Conservation (phyloP, 2,113 vertebrate species). For the Plectropomus leopardus region DNA sequence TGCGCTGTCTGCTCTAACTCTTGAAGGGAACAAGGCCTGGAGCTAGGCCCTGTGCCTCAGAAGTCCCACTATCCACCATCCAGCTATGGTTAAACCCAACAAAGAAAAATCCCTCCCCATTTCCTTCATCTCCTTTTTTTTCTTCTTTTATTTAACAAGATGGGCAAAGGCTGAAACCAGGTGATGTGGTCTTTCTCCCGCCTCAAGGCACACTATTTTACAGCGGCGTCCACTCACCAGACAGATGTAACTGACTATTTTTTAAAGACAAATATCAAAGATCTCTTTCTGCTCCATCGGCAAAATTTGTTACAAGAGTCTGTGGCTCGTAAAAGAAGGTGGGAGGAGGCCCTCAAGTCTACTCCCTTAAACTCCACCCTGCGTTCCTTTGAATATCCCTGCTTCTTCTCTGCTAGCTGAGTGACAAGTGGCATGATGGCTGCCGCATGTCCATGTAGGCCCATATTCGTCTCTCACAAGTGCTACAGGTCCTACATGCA, state of each 20-base stretch:
- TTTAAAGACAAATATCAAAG: constrained; percentile 80
- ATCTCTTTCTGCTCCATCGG: constrained; percentile 69
- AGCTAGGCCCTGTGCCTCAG: constrained; percentile 28
- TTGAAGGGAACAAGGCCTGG: constrained; percentile 47
- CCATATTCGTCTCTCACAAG: constrained; percentile 46
- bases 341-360: constrained; percentile 49
- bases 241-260: constrained; percentile 69
- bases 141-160: constrained; percentile 67
- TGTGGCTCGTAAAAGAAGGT: constrained; percentile 67
- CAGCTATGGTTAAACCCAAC: constrained; percentile 44
- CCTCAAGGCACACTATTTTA: constrained; percentile 64
- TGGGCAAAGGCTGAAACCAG: constrained; percentile 61
- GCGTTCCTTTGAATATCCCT: constrained; percentile 16
- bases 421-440: constrained; percentile 26
- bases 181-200: constrained; percentile 62
- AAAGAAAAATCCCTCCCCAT: constrained; percentile 40
- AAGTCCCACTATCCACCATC: constrained; percentile 43
- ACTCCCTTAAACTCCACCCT: constrained; percentile 31
- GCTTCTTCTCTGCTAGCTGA: neutral
- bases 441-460: constrained; percentile 46
- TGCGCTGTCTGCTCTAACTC: constrained; percentile 28
- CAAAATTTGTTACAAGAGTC: constrained; percentile 66
- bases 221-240: constrained; percentile 53
- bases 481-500: constrained; percentile 3
- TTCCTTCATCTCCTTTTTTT: constrained; percentile 47